Base-by-base conservation (phyloP, 1,140 invertebrate species). In the Dysdera silvatica region DNA sequence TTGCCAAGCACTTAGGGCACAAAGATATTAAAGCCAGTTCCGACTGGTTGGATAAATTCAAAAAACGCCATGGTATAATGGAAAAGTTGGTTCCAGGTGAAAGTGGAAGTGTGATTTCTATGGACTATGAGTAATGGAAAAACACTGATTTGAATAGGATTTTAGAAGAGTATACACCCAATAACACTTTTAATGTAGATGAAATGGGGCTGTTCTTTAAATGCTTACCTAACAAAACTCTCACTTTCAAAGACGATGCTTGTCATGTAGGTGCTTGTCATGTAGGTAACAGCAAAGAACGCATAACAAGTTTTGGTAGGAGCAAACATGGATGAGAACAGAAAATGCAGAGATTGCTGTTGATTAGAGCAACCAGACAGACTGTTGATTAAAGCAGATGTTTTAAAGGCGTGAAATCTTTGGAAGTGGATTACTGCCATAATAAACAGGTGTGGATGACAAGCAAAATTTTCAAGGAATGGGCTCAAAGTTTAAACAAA, bases 1-100 rank as follows among this genome's bases (percentile, higher is more conserved):
- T 69, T 66, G 69, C 68, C 41, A 28, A 66, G 8, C 63, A 69
- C 28, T 45, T 69, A 16, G 68, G 66, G 1, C 56, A 68, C 40
- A 68, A 57, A 33, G 68, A 70, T 35, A 69, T 70, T 45, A 69
- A 69, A 54, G 65, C 68, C 16, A 67, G 65, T 43, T 58, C 66
- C 59, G 69, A 68, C n/a, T 70, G 69, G 69, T 48, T 70, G 16
- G 67, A 69, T 35, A 37, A 66, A 35, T 70, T 70, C 43, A 69
- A 68, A 31, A 62, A 70, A 37, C 59, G 69, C 18, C 67, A 69
- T 47, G 37, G 37, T 16, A 16, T 40, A 40, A 40, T 16, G 37
- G 37, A 40, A 40, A 40, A 40, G 20, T 16, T 40, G 14, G 16
- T 40, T 40, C 37, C 37, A 40, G 37, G 16, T 16, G 37, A 40